phyloP scores from a whole-genome alignment of 2,888 invertebrate genomes.

The Chalcosyrphus nemorum region DNA sequence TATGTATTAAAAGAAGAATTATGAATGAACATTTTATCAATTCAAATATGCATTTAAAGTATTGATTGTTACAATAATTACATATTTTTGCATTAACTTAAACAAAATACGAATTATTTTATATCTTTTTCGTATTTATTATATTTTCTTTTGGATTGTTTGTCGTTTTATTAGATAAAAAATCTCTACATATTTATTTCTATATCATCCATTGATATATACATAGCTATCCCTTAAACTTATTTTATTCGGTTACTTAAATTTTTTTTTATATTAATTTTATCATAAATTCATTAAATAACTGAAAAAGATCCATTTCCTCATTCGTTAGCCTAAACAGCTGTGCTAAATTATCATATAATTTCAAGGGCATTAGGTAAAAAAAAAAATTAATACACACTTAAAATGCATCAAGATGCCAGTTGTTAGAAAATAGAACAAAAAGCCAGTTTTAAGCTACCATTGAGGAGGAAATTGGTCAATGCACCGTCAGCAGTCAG shows the following conservation, averaged over 20 bases:
- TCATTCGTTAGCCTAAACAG: no score
- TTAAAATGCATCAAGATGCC: no score
- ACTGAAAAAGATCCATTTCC: background rate
- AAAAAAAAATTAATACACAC: no score
- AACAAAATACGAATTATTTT: slow-evolving; percentile 30
- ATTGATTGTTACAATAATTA: slow-evolving; percentile 43
- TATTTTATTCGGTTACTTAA: background rate
- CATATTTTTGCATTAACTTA: slow-evolving; percentile 37
- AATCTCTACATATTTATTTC: slow-evolving; percentile 20
- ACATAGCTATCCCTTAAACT: background rate
- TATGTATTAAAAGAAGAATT: background rate
- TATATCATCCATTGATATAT: slow-evolving; percentile 7
- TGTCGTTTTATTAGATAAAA: slow-evolving; percentile 71
- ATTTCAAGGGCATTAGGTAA: no score
- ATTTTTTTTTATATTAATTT: background rate
- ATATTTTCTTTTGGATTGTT: slow-evolving; percentile 73
- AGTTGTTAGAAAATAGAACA: no score
- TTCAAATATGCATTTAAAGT: slow-evolving; percentile 43
- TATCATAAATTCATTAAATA: no score
- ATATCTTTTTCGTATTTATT: slow-evolving; percentile 51
- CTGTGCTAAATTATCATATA: no score
- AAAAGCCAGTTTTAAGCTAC: no score
- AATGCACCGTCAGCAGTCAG: no score
- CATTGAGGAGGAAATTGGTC: no score
- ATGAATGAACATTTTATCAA: slow-evolving; percentile 25